Evolutionary conservation across 2,888 invertebrate genomes (phyloP).

Genomic region (Acheta domesticus): DNA sequence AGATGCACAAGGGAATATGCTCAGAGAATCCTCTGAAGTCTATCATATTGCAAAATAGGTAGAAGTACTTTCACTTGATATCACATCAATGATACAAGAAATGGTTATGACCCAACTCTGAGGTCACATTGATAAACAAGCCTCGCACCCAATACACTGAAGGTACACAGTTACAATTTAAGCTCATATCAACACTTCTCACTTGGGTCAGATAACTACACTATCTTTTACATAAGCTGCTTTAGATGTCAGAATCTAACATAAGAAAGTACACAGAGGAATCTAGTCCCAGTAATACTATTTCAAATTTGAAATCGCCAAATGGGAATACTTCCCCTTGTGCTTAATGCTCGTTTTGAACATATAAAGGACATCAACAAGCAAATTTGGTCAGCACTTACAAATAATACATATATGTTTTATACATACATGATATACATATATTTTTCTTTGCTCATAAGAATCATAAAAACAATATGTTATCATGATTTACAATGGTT

Average conservation of each 20-base stretch:
- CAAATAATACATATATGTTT: too few species aligned
- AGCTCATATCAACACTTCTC: slow-evolving; percentile 5
- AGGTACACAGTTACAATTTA: neutral
- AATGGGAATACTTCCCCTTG: too few species aligned
- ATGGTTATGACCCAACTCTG: neutral
- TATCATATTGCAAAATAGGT: neutral
- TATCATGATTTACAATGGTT: too few species aligned
- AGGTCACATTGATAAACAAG: neutral
- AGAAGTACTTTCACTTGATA: slow-evolving; percentile 6
- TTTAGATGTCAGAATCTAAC: neutral
- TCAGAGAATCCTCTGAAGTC: neutral
- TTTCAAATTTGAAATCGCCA: too few species aligned
- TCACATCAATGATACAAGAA: neutral
- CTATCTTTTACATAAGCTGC: neutral
- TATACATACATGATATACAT: too few species aligned
- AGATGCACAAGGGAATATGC: slow-evolving; percentile 6
- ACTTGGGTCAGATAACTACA: neutral
- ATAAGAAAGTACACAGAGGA: neutral
- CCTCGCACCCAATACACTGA: slow-evolving; percentile 9
- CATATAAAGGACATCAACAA: too few species aligned
- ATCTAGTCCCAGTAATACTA: neutral
- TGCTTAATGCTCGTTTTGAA: too few species aligned
- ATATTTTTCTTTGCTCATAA: too few species aligned
- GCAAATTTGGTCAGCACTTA: too few species aligned
- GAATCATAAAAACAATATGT: too few species aligned